Conservation (phyloP, 2,888 invertebrate genomes). For the Ophion ventricosus region DNA sequence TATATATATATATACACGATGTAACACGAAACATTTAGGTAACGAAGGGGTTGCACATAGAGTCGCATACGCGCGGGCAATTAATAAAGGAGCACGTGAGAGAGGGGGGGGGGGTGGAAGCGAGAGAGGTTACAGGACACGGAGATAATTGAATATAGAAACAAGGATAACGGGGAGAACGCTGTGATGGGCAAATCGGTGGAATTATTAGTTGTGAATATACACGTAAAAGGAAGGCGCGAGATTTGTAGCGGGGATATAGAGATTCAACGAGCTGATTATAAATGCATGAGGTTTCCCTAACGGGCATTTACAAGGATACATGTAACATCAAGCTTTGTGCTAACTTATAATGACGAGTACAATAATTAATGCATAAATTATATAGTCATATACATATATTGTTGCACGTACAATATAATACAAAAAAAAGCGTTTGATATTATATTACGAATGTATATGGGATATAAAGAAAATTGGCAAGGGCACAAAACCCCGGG, state of each 20-base stretch:
- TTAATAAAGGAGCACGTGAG: constrained; percentile 34
- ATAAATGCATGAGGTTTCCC: constrained; percentile 60
- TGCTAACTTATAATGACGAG: constrained; percentile 56
- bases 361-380: constrained; percentile 59
- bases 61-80: constrained; percentile 52
- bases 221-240: constrained; percentile 36
- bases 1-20: background rate
- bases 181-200: constrained; percentile 42
- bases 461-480: constrained; percentile 39
- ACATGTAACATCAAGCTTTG: constrained; percentile 59
- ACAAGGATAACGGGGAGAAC: constrained; percentile 42
- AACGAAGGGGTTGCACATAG: constrained; percentile 48
- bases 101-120: background rate
- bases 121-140: constrained; percentile 1
- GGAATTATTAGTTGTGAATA: constrained; percentile 54
- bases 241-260: constrained; percentile 37
- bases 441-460: constrained; percentile 4
- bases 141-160: constrained; percentile 54
- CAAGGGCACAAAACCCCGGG: constrained; percentile 49
- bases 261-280: constrained; percentile 54
- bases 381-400: constrained; percentile 19
- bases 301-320: constrained; percentile 58
- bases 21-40: constrained; percentile 50
- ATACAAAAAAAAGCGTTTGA: constrained; percentile 38
- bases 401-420: constrained; percentile 32